Evolutionary conservation across 2,888 invertebrate genomes (phyloP).

Genomic region (Anthophora plumipes): DNA sequence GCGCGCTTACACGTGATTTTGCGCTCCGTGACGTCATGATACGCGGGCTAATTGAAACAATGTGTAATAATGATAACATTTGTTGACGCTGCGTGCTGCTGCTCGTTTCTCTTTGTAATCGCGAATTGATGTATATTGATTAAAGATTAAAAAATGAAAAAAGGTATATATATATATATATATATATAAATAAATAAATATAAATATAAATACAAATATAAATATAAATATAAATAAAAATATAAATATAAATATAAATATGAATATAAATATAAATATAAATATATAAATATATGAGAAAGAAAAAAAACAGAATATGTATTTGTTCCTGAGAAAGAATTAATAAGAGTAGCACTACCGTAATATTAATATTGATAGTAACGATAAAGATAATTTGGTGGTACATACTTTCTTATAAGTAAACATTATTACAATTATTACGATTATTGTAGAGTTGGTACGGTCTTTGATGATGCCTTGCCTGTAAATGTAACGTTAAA

Average conservation of each 20-base stretch:
- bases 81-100: no score
- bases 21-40: no score
- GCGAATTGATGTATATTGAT: constrained; percentile 84
- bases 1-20: no score
- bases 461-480: constrained; percentile 84
- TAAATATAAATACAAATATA: no score
- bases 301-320: constrained; percentile 75
- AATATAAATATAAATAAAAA: no score
- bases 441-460: constrained; percentile 82
- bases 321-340: constrained; percentile 83
- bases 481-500: constrained; percentile 83
- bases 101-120: no score
- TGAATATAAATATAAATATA: constrained; percentile 66
- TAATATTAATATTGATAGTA: constrained; percentile 79
- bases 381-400: constrained; percentile 82
- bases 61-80: no score
- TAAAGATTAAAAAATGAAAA: constrained; percentile 66
- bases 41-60: no score
- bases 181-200: no score
- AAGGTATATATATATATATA: no score
- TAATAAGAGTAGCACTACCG: constrained; percentile 79
- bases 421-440: constrained; percentile 80
- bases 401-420: constrained; percentile 84
- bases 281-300: constrained; percentile 63
- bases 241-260: constrained; percentile 62